These are phyloP conservation scores for Ostrea edulis DNA, from an alignment of 1,140 invertebrate genomes.

Conservation along the genomic window DNA sequence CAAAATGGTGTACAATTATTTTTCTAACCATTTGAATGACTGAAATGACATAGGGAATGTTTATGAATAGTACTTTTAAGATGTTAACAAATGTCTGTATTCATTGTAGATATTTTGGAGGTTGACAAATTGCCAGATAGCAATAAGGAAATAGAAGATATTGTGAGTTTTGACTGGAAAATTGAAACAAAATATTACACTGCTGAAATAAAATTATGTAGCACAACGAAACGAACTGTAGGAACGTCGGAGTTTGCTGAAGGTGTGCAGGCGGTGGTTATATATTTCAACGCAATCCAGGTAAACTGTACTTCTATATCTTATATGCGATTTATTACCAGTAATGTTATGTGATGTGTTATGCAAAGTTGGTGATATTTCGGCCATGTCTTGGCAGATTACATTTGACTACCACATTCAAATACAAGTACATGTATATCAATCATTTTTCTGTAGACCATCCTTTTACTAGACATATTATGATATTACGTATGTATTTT, in stretches of 20 bases:
- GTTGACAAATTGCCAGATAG: slow-evolving; percentile 78
- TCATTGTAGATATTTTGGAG: slow-evolving; percentile 75
- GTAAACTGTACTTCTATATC: slow-evolving; percentile 71
- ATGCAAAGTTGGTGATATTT: too few relatives aligned
- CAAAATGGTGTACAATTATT: neutral
- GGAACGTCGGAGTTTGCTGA: slow-evolving; percentile 80
- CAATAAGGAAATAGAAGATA: slow-evolving; percentile 75
- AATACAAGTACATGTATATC: too few relatives aligned
- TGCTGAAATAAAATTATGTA: slow-evolving; percentile 82
- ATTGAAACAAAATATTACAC: slow-evolving; percentile 87
- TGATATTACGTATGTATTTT: too few relatives aligned
- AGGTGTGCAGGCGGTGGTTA: slow-evolving; percentile 82
- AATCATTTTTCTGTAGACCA: too few relatives aligned
- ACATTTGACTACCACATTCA: too few relatives aligned
- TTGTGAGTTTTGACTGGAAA: slow-evolving; percentile 82
- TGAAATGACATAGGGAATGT: neutral
- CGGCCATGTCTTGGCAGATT: too few relatives aligned
- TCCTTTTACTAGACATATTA: too few relatives aligned
- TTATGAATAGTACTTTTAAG: neutral
- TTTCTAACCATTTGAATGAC: neutral
- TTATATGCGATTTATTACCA: too few relatives aligned
- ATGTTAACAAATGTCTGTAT: neutral
- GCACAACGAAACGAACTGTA: slow-evolving; percentile 79
- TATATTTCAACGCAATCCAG: slow-evolving; percentile 82
- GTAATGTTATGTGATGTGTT: too few relatives aligned